phyloP scores from a whole-genome alignment of 2,888 invertebrate genomes.

The Heliconius hortense region DNA sequence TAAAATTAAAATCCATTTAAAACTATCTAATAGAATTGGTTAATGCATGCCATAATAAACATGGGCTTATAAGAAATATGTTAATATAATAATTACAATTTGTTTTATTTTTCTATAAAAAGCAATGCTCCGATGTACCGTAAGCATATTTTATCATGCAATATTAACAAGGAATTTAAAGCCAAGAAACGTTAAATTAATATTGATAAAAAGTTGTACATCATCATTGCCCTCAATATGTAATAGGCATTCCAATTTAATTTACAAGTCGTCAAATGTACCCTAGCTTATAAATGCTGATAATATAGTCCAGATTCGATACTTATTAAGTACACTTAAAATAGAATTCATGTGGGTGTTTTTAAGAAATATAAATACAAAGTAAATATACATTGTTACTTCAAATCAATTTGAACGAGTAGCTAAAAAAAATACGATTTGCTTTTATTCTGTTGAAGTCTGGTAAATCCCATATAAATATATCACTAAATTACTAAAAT shows the following conservation, averaged over 20 bases:
- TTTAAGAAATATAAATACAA: conserved; percentile 56
- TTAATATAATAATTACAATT: conserved; percentile 6
- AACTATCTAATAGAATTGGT: neutral
- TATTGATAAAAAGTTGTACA: conserved; percentile 3
- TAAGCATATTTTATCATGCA: conserved; percentile 21
- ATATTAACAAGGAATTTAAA: neutral
- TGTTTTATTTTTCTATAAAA: neutral
- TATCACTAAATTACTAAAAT: neutral
- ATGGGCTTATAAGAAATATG: conserved; percentile 10
- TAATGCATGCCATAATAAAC: conserved; percentile 7
- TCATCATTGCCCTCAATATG: conserved; percentile 7
- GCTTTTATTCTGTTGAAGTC: neutral
- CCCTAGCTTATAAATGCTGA: neutral
- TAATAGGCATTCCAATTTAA: conserved; percentile 18
- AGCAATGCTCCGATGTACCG: neutral
- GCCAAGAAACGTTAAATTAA: neutral
- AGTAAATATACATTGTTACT: neutral
- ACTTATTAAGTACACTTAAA: conserved; percentile 5
- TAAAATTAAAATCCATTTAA: neutral
- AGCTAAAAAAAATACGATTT: neutral
- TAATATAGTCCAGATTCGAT: conserved; percentile 14
- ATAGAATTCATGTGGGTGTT: conserved; percentile 71
- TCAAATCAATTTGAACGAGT: neutral
- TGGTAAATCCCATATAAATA: neutral
- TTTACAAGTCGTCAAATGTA: neutral